Conservation (phyloP, 92 coral and sea anemone genomes). For the Umimayanthus chanpuru region DNA sequence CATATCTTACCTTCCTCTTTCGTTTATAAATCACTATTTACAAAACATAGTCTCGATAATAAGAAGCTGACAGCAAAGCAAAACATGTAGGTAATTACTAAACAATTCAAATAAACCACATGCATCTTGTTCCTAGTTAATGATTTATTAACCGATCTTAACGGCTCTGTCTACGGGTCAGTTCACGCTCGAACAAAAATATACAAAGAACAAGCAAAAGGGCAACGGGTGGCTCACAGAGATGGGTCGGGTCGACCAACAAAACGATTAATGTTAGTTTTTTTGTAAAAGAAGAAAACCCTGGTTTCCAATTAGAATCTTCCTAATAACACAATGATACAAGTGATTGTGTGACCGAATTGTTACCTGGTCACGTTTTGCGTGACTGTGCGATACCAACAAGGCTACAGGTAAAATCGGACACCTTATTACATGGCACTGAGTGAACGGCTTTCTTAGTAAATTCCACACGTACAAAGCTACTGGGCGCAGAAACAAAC, state of each 20-base stretch:
- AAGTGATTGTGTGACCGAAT: neutral
- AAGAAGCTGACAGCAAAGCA: slow-evolving; percentile 22
- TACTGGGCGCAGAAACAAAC: too few species aligned
- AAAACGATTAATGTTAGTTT: too few species aligned
- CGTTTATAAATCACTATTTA: slow-evolving; percentile 20
- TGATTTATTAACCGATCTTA: slow-evolving; percentile 5
- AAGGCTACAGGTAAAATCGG: too few species aligned
- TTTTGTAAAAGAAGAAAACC: neutral
- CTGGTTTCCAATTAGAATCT: neutral
- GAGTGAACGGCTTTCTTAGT: too few species aligned
- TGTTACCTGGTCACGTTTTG: too few species aligned
- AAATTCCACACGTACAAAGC: too few species aligned
- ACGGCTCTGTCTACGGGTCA: neutral
- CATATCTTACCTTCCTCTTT: slow-evolving; percentile 27
- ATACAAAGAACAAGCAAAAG: slow-evolving; percentile 32
- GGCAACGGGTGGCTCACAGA: slow-evolving; percentile 20
- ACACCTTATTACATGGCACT: too few species aligned
- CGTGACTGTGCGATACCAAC: too few species aligned
- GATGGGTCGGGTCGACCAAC: neutral
- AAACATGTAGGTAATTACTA: slow-evolving; percentile 32
- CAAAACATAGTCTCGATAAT: neutral
- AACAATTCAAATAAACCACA: slow-evolving; percentile 36
- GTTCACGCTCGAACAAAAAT: slow-evolving; percentile 5
- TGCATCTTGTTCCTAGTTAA: slow-evolving; percentile 18
- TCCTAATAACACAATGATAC: too few species aligned